phyloP scores from a whole-genome alignment of 1,140 invertebrate genomes.

The Ips nitidus region DNA sequence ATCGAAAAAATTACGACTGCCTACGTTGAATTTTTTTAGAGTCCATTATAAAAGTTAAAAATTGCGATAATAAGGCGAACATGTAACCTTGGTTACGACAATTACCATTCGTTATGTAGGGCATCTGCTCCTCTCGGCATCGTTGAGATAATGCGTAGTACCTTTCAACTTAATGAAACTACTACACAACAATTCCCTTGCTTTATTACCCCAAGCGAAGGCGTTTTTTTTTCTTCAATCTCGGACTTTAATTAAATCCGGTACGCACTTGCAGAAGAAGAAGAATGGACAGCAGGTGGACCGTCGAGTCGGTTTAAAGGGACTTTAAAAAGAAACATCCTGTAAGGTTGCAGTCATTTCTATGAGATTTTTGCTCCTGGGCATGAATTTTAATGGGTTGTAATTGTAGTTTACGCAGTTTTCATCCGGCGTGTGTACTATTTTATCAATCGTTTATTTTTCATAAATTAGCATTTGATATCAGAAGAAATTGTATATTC shows the following conservation, averaged over 20 bases:
- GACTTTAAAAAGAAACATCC: neutral
- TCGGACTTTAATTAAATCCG: neutral
- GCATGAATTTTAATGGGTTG: too few species aligned
- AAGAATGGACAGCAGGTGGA: constrained; percentile 2
- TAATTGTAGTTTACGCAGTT: too few species aligned
- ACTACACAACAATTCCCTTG: constrained; percentile 10
- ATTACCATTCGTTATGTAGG: constrained; percentile 23
- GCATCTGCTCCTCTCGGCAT: constrained; percentile 17
- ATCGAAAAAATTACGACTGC: too few species aligned
- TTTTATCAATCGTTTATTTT: too few species aligned
- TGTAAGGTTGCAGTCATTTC: too few species aligned
- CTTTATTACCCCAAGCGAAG: neutral
- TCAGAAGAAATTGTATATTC: too few species aligned
- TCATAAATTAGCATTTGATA: too few species aligned
- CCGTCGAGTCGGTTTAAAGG: neutral
- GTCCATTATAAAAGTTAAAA: constrained; percentile 5
- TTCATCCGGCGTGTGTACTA: too few species aligned
- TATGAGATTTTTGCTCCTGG: too few species aligned
- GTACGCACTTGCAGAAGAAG: neutral
- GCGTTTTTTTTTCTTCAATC: neutral
- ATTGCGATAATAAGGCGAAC: constrained; percentile 5
- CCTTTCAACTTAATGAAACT: constrained; percentile 13
- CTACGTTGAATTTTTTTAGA: too few species aligned
- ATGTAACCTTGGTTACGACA: constrained; percentile 12
- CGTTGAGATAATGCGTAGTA: constrained; percentile 8